These are phyloP conservation scores for Rhinatrema bivittatum DNA, from an alignment of 2,797 vertebrate species.

Conservation along the genomic window DNA sequence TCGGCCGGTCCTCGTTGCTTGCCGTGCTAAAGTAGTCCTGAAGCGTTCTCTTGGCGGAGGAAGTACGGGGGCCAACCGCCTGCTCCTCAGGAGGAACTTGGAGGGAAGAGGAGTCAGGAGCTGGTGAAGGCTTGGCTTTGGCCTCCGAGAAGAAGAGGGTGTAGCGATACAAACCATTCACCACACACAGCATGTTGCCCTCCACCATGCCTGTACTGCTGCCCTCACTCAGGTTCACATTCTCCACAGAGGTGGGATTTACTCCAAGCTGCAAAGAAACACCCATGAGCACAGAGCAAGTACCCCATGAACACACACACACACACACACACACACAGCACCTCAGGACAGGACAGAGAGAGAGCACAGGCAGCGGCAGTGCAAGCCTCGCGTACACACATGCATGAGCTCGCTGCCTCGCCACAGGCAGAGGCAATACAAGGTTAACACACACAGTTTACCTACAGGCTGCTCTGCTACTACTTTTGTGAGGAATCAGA, in stretches of 20 bases:
- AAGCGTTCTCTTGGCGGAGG: neutral
- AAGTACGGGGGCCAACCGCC: neutral
- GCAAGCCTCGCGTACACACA: too few species aligned
- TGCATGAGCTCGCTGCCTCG: constrained; percentile 13
- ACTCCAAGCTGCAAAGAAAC: constrained; percentile 35
- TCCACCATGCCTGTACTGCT: constrained; percentile 23
- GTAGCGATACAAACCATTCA: constrained; percentile 44
- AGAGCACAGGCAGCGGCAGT: too few species aligned
- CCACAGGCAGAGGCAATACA: too few species aligned
- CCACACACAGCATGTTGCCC: constrained; percentile 42
- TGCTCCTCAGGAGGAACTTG: neutral
- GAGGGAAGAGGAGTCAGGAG: neutral
- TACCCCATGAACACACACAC: too few species aligned
- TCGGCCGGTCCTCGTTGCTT: constrained; percentile 16
- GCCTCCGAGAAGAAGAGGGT: constrained; percentile 27
- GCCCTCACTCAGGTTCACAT: constrained; percentile 25
- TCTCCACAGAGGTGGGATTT: constrained; percentile 44
- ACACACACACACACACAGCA: too few species aligned
- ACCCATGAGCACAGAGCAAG: too few species aligned
- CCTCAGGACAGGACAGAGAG: too few species aligned
- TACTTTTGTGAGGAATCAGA: too few species aligned
- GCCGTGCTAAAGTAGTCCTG: constrained; percentile 3
- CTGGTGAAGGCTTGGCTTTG: neutral
- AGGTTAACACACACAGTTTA: too few species aligned
- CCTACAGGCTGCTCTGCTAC: neutral